phyloP scores from a whole-genome alignment of 2,888 invertebrate genomes.

The Oegoconia quadripuncta region DNA sequence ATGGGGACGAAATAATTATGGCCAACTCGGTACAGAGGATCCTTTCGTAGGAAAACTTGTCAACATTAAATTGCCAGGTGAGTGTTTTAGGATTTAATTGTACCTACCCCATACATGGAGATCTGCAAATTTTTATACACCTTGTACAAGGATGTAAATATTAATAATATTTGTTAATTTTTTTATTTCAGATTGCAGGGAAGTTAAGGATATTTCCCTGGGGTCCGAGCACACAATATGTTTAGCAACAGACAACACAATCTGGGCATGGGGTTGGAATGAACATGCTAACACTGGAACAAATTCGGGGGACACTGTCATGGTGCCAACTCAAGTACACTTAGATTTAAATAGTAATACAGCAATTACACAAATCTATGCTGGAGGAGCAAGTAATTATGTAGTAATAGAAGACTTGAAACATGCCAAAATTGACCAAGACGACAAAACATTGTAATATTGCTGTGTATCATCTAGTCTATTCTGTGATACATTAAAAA shows the following conservation, averaged over 20 bases:
- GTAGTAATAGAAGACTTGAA: constrained; percentile 36
- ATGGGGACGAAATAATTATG: constrained; percentile 91
- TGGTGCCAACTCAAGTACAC: constrained; percentile 48
- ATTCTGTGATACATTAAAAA: too few species aligned
- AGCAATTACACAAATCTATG: constrained; percentile 49
- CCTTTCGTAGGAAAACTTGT: constrained; percentile 49
- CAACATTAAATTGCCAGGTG: constrained; percentile 59
- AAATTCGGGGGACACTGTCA: constrained; percentile 40
- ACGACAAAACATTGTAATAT: not conserved
- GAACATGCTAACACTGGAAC: constrained; percentile 93
- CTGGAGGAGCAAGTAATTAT: constrained; percentile 71
- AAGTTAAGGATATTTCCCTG: constrained; percentile 78
- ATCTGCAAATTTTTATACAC: too few species aligned
- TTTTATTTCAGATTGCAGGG: constrained; percentile 60
- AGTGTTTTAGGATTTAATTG: constrained; percentile 14
- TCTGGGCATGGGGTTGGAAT: constrained; percentile 94
- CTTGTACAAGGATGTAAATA: not conserved
- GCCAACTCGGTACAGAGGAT: constrained; percentile 82
- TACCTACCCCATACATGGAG: not conserved
- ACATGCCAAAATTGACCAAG: constrained; percentile 1
- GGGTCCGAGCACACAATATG: constrained; percentile 91
- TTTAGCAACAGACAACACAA: constrained; percentile 80
- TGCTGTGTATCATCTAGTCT: too few species aligned
- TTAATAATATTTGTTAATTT: constrained; percentile 16
- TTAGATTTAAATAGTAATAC: constrained; percentile 31